Percentiles rank a stretch among this genome's conserved stretches.
Evolutionary conservation across 2,797 vertebrate species (phyloP).

Genomic region (Cossypha dichroa): DNA sequence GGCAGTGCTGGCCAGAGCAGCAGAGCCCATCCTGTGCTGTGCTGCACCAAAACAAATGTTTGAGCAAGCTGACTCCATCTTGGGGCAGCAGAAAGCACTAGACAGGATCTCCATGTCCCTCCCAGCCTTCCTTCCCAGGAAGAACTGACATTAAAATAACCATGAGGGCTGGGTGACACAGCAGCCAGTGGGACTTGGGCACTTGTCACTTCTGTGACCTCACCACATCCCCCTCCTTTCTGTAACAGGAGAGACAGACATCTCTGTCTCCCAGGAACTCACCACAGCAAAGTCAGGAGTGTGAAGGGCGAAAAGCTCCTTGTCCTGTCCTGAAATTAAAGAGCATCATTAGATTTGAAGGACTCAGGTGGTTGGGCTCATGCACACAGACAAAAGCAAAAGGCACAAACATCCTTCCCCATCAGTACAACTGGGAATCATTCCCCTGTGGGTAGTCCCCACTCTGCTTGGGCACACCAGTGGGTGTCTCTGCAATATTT

Average conservation of each 20-base stretch:
- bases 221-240: background rate
- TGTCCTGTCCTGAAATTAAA: background rate
- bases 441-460: background rate
- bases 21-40: background rate
- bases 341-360: background rate
- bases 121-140: background rate
- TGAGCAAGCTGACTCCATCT: background rate
- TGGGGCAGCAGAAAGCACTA: background rate
- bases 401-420: background rate
- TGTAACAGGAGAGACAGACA: background rate
- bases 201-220: background rate
- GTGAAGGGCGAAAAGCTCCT: background rate
- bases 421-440: rapidly evolving
- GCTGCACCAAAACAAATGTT: background rate
- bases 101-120: background rate
- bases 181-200: background rate
- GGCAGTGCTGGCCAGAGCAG: background rate
- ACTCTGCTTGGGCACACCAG: background rate
- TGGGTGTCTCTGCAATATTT: background rate
- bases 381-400: background rate
- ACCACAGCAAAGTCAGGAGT: background rate
- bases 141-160: background rate
- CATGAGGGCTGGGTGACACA: background rate
- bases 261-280: background rate
- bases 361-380: rapidly evolving